Percentiles rank a stretch among this genome's conserved stretches.
These are phyloP conservation scores for Callithrix jacchus DNA, from an alignment of 2,113 vertebrate genomes.

Conservation along the genomic window DNA sequence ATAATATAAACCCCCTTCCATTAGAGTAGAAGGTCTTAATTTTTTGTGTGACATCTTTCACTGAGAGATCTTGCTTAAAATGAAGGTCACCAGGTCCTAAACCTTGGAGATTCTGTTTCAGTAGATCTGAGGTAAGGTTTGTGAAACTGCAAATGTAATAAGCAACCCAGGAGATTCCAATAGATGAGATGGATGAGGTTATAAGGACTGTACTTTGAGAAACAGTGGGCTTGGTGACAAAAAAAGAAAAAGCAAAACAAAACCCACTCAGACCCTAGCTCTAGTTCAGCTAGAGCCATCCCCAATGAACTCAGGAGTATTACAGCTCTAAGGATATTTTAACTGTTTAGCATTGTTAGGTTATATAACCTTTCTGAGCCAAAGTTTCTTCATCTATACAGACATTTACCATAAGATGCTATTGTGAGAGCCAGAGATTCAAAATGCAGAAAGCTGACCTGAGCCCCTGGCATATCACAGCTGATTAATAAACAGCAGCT, in stretches of 20 bases:
- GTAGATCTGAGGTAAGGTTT: background rate
- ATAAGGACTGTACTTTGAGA: background rate
- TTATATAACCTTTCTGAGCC: background rate
- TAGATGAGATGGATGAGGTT: accelerated
- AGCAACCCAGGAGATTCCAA: background rate
- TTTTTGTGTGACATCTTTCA: background rate
- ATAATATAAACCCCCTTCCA: background rate
- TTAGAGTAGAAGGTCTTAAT: background rate
- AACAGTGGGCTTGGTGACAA: background rate
- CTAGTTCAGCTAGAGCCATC: background rate
- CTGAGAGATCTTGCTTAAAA: background rate
- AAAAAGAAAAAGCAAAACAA: too few species aligned
- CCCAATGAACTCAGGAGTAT: background rate
- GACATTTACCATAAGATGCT: background rate
- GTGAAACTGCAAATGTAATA: background rate
- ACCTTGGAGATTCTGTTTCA: background rate
- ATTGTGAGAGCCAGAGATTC: background rate
- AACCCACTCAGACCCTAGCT: accelerated
- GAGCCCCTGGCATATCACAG: background rate
- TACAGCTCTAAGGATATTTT: background rate
- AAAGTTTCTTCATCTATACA: background rate
- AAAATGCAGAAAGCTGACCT: background rate
- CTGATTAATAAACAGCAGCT: background rate
- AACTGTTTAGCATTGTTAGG: background rate
- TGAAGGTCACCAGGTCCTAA: background rate